Evolutionary conservation across 2,797 vertebrate genomes (phyloP).

Genomic region (Pyrocephalus nanus): DNA sequence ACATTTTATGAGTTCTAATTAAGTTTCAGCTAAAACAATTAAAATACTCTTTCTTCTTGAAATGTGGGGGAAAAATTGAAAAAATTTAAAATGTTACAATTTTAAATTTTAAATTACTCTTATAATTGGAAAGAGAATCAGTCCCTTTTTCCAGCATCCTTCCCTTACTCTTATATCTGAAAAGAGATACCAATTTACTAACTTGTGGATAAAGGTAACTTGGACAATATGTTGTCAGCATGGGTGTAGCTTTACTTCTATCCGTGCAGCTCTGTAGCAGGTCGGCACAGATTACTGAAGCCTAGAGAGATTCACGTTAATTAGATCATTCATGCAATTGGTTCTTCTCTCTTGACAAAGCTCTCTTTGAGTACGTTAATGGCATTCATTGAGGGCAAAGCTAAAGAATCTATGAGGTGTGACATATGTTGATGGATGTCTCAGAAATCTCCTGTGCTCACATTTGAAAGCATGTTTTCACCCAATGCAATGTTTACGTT

Average conservation of each 20-base stretch:
- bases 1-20: neutral
- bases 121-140: neutral
- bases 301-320: neutral
- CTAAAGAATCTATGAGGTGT: constrained; percentile 30
- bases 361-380: neutral
- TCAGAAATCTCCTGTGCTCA: neutral
- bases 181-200: neutral
- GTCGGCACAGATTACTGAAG: neutral
- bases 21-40: neutral
- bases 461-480: neutral
- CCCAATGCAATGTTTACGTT: neutral
- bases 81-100: too few relatives aligned
- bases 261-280: neutral
- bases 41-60: neutral
- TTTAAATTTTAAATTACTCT: neutral
- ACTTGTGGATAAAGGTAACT: neutral
- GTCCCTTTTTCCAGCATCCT: neutral
- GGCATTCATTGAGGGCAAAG: neutral
- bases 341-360: neutral
- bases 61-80: neutral
- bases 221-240: neutral
- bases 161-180: neutral
- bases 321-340: neutral
- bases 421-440: constrained; percentile 13
- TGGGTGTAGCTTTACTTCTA: neutral